A percentile compares a stretch with the other conserved stretches of the same genome.
Conservation (phyloP, 2,797 vertebrate genomes). For the Chaetophractus vellerosus region DNA sequence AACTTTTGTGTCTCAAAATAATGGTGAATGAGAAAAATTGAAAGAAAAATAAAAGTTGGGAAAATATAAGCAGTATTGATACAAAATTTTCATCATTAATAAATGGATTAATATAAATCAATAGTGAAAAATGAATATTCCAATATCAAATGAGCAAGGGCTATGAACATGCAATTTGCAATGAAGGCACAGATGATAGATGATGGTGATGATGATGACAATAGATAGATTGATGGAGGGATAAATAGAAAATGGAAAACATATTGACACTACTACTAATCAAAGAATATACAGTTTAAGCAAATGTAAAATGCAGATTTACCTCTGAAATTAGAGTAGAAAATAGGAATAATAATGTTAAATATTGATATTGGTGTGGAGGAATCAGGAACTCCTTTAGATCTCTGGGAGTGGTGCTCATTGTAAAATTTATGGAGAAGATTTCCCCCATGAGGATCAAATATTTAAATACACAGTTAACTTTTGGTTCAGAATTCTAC, state of each 20-base stretch:
- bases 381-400: neutral
- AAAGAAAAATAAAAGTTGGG: slow-evolving; percentile 22
- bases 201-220: neutral
- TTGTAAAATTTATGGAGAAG: neutral
- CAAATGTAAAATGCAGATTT: neutral
- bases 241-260: neutral
- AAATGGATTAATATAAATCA: neutral
- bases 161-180: neutral
- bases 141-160: neutral
- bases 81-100: neutral
- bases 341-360: neutral
- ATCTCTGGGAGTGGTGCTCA: rapidly evolving
- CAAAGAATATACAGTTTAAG: neutral
- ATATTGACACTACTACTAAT: neutral
- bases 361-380: neutral
- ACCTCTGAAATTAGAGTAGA: neutral
- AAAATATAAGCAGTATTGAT: neutral
- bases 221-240: neutral
- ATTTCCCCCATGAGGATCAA: neutral
- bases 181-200: neutral
- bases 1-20: neutral
- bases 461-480: neutral
- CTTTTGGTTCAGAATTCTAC: neutral
- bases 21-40: neutral
- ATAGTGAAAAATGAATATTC: neutral